Base-by-base conservation (phyloP, 1,140 invertebrate genomes). In the Leptopilina boulardi region DNA sequence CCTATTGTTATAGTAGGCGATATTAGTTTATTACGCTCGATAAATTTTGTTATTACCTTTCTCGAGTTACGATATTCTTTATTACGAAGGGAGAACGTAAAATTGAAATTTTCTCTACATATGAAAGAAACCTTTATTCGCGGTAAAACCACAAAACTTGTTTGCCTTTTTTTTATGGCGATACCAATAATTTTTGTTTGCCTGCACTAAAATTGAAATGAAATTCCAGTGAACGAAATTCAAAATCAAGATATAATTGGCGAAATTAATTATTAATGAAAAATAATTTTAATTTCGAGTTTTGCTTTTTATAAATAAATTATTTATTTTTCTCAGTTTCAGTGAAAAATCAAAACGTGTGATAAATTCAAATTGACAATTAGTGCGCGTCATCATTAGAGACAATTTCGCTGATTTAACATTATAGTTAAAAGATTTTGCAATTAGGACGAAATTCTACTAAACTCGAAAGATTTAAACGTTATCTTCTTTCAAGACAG, bases 21-120 rank as follows among this genome's bases (percentile, higher is more conserved):
- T 66, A 34, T 66, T 66, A 66, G 21, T 66, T 66, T 66, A 66
- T 66, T 66, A 66, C 23, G 59, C 59, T 66, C 59, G 59, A 66
- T 66, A 66, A 66, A 66, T 66, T 15, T 23, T 66, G 13, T 34
- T 66, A 34, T 66, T 66, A 23, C 18, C 23, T 66, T n/a, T 13
- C 59, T 66, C 59, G 59, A 66, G 59, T 66, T 66, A 66, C 59
- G 26, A n/a, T 3, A 9, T 18, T 30, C n/a, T 30, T 66, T 30
- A 30, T 66, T 66, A 30, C 26, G 6, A 66, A 30, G 11, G 59
- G 59, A 66, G 59, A 66, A 66, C 30, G 11, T 66, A 3, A 30
- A 30, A 30, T 66, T 34, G 2, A 66, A 66, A 66, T 30, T 51
- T 66, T 59, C 59, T 34, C n/a, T 5, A 13, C 13, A 30, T 34